phyloP scores from a whole-genome alignment of 2,797 vertebrate species.

The Uromys caudimaculatus region DNA sequence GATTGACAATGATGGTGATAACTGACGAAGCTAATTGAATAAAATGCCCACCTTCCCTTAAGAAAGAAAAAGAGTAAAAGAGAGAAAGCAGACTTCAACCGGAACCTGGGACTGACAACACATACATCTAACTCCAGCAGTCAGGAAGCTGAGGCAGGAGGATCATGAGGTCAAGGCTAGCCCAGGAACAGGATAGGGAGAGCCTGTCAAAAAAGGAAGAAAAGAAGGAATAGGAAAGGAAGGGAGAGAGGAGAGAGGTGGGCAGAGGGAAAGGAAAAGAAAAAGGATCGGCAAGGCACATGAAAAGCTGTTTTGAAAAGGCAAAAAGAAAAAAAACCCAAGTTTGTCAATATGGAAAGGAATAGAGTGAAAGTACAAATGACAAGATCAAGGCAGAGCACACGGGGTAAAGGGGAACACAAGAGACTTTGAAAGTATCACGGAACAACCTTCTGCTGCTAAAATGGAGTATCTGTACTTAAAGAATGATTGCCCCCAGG shows the following conservation, averaged over 20 bases:
- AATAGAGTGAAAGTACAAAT: neutral
- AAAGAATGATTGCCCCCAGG: neutral
- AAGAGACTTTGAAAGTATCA: neutral
- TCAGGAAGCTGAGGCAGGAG: neutral
- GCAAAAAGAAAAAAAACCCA: neutral
- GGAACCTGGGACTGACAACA: neutral
- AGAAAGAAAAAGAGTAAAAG: neutral
- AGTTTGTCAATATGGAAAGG: neutral
- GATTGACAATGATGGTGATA: conserved; percentile 39
- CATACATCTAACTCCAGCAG: neutral
- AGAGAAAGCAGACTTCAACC: neutral
- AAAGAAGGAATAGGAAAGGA: neutral
- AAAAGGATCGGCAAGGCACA: neutral
- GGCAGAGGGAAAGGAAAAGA: neutral
- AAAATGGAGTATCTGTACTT: neutral
- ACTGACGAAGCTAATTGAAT: conserved; percentile 32
- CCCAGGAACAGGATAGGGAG: no score
- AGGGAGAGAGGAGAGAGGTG: neutral
- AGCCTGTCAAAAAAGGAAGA: no score
- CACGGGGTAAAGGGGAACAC: neutral
- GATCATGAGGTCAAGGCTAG: neutral
- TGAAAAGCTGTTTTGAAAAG: conserved; percentile 19
- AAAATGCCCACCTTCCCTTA: neutral
- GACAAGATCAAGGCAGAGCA: neutral
- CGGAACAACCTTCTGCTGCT: neutral